These are phyloP conservation scores for Drosophila setifemur DNA, from an alignment of 1,140 invertebrate species.

Conservation along the genomic window DNA sequence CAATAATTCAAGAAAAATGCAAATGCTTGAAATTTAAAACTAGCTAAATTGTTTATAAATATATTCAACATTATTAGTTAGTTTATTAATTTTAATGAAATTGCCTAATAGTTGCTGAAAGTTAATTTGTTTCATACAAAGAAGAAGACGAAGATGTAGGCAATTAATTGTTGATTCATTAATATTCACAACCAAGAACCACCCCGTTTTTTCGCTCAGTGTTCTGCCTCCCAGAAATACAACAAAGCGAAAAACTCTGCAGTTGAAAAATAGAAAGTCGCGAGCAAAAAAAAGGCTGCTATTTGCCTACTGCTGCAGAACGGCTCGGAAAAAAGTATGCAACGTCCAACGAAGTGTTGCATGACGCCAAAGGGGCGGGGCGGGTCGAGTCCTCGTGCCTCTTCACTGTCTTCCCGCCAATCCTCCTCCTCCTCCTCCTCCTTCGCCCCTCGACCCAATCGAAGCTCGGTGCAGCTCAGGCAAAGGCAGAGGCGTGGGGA, in stretches of 20 bases:
- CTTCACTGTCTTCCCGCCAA: neutral
- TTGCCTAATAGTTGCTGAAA: too few species aligned
- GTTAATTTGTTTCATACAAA: too few species aligned
- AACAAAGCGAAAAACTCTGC: conserved; percentile 42
- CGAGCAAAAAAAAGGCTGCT: conserved; percentile 39
- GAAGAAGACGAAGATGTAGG: too few species aligned
- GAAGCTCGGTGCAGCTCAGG: conserved; percentile 57
- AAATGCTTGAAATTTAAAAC: too few species aligned
- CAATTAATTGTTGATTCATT: neutral
- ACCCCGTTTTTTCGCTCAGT: conserved; percentile 3
- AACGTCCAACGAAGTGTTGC: conserved; percentile 46
- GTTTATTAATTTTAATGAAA: too few species aligned
- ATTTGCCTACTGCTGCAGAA: conserved; percentile 58
- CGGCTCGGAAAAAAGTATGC: conserved; percentile 38
- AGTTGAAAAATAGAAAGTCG: conserved; percentile 52
- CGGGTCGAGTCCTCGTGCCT: too few species aligned
- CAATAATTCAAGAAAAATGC: too few species aligned
- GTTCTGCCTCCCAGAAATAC: conserved; percentile 14
- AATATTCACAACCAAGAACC: neutral
- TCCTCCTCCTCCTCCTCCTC: neutral
- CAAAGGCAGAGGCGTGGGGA: conserved; percentile 27
- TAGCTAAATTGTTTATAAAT: too few species aligned
- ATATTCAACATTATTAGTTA: too few species aligned
- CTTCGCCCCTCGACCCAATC: conserved; percentile 25
- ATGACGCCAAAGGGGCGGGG: conserved; percentile 54